Evolutionary conservation across 1,140 invertebrate genomes (phyloP).

Genomic region (Listronotus bonariensis): DNA sequence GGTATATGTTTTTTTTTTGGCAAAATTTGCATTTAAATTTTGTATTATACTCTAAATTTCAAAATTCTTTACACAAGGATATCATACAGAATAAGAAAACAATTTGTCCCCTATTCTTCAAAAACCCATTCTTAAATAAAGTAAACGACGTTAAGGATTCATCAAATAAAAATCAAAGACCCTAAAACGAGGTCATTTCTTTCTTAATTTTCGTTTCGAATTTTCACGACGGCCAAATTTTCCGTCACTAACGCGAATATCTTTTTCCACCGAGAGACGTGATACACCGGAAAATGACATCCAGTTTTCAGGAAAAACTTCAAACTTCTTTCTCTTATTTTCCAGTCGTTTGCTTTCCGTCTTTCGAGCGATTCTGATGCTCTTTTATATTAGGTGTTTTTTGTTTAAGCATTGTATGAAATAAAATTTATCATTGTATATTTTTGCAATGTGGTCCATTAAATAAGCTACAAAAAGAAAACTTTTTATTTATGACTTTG

Average conservation of each 20-base stretch:
- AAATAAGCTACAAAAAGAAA: too few relatives aligned
- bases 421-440: too few relatives aligned
- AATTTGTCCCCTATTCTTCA: too few relatives aligned
- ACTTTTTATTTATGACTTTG: too few relatives aligned
- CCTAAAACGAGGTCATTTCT: slow-evolving; percentile 22
- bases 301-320: slow-evolving; percentile 31
- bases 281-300: slow-evolving; percentile 37
- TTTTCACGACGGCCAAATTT: slow-evolving; percentile 29
- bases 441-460: too few relatives aligned
- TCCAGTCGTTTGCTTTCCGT: slow-evolving; percentile 27
- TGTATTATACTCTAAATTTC: too few relatives aligned
- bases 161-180: slow-evolving; percentile 31
- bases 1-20: too few relatives aligned
- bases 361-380: background rate
- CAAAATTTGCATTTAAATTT: too few relatives aligned
- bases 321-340: slow-evolving; percentile 29
- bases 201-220: slow-evolving; percentile 29
- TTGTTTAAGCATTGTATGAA: background rate
- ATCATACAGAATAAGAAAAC: background rate
- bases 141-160: slow-evolving; percentile 14
- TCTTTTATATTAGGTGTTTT: slow-evolving; percentile 2
- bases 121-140: slow-evolving; percentile 1
- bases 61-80: background rate
- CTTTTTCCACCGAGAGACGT: slow-evolving; percentile 18
- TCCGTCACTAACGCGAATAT: slow-evolving; percentile 27